phyloP scores from a whole-genome alignment of 1,140 invertebrate species.

The Drosophila subobscura region DNA sequence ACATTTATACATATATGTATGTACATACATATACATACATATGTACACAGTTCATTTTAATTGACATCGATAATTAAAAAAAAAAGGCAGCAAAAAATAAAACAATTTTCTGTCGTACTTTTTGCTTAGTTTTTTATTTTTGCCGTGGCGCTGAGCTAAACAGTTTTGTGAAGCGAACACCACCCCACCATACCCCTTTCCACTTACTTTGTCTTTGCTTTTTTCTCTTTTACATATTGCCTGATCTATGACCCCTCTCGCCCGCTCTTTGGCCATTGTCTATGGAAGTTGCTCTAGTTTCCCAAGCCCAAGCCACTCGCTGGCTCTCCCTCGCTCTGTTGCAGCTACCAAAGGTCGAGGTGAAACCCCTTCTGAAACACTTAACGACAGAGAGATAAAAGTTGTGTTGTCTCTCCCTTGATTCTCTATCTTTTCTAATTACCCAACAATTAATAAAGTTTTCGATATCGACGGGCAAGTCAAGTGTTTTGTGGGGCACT shows the following conservation, averaged over 20 bases:
- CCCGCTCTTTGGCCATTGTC: constrained; percentile 16
- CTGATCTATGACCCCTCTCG: constrained; percentile 33
- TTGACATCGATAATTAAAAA: constrained; percentile 78
- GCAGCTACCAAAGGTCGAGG: constrained; percentile 40
- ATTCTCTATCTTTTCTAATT: constrained; percentile 41
- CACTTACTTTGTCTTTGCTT: constrained; percentile 12
- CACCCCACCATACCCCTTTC: constrained; percentile 11
- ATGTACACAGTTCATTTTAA: constrained; percentile 70
- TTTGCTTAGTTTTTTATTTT: constrained; percentile 25
- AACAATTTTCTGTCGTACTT: constrained; percentile 66
- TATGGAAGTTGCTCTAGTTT: constrained; percentile 44
- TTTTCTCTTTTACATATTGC: constrained; percentile 8
- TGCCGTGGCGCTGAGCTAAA: constrained; percentile 14
- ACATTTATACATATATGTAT: constrained; percentile 53
- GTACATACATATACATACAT: constrained; percentile 26
- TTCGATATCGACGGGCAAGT: constrained; percentile 38
- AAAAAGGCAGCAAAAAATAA: not conserved
- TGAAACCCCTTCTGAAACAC: constrained; percentile 21
- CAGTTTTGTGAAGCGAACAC: constrained; percentile 5
- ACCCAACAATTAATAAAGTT: constrained; percentile 65
- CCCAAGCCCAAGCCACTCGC: constrained; percentile 3
- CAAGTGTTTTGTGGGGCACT: constrained; percentile 36
- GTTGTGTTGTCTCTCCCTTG: constrained; percentile 1
- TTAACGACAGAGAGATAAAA: constrained; percentile 41
- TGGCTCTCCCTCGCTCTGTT: constrained; percentile 12